Base-by-base conservation (phyloP, 2,797 vertebrate genomes). In the Kryptopterus vitreolus region DNA sequence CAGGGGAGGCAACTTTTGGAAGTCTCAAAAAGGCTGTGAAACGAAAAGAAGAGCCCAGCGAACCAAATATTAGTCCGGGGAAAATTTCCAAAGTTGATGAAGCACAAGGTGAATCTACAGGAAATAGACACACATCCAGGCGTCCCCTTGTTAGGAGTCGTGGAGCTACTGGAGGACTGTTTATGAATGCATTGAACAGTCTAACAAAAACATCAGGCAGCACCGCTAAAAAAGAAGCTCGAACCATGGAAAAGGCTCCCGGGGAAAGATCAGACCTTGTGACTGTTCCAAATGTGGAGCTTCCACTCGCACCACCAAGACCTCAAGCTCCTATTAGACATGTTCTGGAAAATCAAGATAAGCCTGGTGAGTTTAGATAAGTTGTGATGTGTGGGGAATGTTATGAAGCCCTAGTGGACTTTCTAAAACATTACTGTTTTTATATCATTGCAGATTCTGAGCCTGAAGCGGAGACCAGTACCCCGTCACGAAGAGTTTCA, bases 41-140 rank as follows among this genome's bases (percentile, higher is more conserved):
- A 79, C 92, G 96, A 46, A 99, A 97, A 85, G 96, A 98, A 29
- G 95, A 96, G 33, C 77, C 87, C 31, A 86, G 81, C 0, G 90
- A 88, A 0, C 79, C 85, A 1, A 88, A 87, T 68, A 31, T 72
- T 0, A 69, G 11, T 20, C 70, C 78, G 3, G 89, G 90, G 53
- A 93, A 90, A 66, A 81, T 85, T 0, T 81, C 78, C 0, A 31
- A 78, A 12, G 84, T 87, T 10, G 92, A 94, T 3, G 91, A 90
- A 5, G 46, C 65, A 71, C 81, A 85, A 31, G 20, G 22, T 38
- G 87, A 89, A 18, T 75, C 59, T 0, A 93, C 93, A 3, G 83
- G 74, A 75, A 71, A 84, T 1, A 92, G 93, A 59, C 93, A 94
- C 62, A 92, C 92, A 0, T 88, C 94, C 29, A 98, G 98, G 85